These are phyloP conservation scores for Drosophila kohkoa DNA, from an alignment of 1,140 invertebrate species.

Conservation along the genomic window DNA sequence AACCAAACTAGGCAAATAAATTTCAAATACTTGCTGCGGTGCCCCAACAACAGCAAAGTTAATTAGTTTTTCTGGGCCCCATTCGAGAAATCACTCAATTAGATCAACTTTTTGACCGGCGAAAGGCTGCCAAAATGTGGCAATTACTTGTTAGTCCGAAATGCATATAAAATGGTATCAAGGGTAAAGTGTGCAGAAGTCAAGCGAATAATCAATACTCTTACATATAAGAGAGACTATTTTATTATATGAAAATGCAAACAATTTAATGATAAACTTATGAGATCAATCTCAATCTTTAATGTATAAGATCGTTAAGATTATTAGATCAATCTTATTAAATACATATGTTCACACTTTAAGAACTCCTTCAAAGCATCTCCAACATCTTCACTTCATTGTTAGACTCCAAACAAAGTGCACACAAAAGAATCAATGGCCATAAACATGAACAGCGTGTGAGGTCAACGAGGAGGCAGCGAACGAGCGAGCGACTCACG, in stretches of 20 bases:
- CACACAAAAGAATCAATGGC: constrained; percentile 27
- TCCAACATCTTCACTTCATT: not conserved
- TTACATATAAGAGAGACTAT: too few relatives aligned
- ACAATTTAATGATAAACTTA: too few relatives aligned
- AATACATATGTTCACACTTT: too few relatives aligned
- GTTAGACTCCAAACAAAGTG: not conserved
- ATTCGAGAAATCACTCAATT: constrained; percentile 77
- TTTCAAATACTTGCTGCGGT: constrained; percentile 37
- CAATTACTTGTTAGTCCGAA: constrained; percentile 47
- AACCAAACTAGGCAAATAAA: constrained; percentile 68
- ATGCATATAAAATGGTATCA: constrained; percentile 33
- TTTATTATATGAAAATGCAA: too few relatives aligned
- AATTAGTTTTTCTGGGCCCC: constrained; percentile 67
- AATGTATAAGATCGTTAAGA: too few relatives aligned
- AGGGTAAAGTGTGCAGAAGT: not conserved
- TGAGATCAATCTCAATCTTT: too few relatives aligned
- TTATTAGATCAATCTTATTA: too few relatives aligned
- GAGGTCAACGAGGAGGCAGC: constrained; percentile 47
- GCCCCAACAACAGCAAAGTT: constrained; percentile 54
- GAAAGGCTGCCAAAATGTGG: constrained; percentile 72
- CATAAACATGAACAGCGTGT: constrained; percentile 48
- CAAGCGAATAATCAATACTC: not conserved
- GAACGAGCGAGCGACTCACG: constrained; percentile 49
- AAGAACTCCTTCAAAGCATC: not conserved
- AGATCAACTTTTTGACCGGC: constrained; percentile 56